Percentiles rank a stretch among this genome's conserved stretches.
Evolutionary conservation across 2,797 vertebrate genomes (phyloP).

Genomic region (Taeniopygia guttata): DNA sequence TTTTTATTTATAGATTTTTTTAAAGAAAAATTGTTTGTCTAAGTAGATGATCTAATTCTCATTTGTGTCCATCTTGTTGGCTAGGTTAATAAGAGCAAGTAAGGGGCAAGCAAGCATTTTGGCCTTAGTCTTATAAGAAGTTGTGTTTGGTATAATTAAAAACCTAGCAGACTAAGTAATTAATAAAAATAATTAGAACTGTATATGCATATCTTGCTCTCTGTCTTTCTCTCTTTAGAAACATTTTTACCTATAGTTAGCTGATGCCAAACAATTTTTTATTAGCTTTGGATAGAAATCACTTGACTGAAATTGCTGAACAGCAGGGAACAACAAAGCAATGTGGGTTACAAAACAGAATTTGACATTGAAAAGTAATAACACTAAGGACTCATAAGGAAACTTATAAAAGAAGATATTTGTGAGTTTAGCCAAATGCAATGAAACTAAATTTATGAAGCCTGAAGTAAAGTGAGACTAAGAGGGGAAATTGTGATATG

Average conservation of each 20-base stretch:
- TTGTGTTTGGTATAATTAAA: background rate
- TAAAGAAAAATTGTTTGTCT: background rate
- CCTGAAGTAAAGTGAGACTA: background rate
- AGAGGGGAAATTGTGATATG: background rate
- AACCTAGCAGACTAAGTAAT: background rate
- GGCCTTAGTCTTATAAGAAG: background rate
- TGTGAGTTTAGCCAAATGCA: background rate
- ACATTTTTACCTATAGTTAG: background rate
- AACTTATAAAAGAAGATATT: background rate
- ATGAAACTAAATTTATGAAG: background rate
- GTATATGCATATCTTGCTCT: background rate
- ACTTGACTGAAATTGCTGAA: background rate
- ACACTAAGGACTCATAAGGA: background rate
- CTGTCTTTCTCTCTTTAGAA: background rate
- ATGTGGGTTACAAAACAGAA: background rate
- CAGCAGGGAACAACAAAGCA: background rate
- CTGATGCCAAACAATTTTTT: background rate
- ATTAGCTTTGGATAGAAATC: conserved; percentile 14
- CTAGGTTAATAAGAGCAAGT: background rate
- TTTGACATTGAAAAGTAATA: background rate
- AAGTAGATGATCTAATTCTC: background rate
- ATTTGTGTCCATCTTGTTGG: background rate
- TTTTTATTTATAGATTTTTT: background rate
- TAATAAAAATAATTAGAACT: background rate
- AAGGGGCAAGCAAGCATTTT: background rate